Conservation (phyloP, 2,797 vertebrate genomes). For the Monodelphis domestica region DNA sequence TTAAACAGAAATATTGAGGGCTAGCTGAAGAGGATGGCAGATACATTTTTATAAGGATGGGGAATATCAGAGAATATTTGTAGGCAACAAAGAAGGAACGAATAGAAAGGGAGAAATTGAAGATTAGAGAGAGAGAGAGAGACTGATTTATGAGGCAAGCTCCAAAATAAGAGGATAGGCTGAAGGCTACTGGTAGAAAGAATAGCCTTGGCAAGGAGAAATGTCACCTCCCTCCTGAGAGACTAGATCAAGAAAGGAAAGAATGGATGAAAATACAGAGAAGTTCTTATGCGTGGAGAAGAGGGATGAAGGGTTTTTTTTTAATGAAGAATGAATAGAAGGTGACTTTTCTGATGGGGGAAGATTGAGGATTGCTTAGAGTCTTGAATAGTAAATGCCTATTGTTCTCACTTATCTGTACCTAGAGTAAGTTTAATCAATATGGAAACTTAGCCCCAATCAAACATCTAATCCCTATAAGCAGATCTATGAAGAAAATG, state of each 20-base stretch:
- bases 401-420: background rate
- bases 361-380: background rate
- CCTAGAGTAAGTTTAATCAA: background rate
- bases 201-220: background rate
- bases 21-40: background rate
- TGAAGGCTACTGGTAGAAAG: background rate
- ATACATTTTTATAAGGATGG: background rate
- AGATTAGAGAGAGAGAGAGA: background rate
- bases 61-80: background rate
- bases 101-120: background rate
- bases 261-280: background rate
- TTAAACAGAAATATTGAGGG: background rate
- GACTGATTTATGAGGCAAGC: background rate
- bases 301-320: background rate
- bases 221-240: background rate
- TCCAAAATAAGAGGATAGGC: background rate
- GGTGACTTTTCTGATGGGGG: background rate
- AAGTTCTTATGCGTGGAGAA: background rate
- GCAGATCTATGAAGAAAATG: background rate
- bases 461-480: background rate
- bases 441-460: background rate
- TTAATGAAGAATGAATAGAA: background rate
- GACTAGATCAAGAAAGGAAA: background rate
- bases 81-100: background rate
- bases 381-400: background rate